Base-by-base conservation (phyloP, 2,888 invertebrate species). In the Pasiphila rectangulata region DNA sequence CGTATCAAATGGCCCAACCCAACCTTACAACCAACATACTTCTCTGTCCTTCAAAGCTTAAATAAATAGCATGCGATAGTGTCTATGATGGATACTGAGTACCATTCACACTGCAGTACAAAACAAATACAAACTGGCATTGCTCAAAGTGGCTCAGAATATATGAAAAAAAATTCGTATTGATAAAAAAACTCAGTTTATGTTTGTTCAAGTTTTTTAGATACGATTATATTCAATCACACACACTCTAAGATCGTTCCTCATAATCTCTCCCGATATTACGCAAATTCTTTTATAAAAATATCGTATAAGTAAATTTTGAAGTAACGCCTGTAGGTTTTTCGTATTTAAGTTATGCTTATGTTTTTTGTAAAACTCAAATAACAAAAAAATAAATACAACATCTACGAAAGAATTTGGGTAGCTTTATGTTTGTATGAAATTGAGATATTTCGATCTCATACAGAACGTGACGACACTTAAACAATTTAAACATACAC, bases 1-100 rank as follows among this genome's bases (percentile, higher is more conserved):
- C 63, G 52, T 57, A 53, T 55, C 54, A 54, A 63, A 56, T 59
- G 56, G 61, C 45, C 63, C 63, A 64, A 57, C 60, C 56, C 41
- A 59, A 65, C 60, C 59, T 59, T 63, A 66, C 65, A 65, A 69
- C 76, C 75, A 67, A 72, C 83, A 81, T 77, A 78, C 79, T 75
- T 83, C 83, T 82, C 75, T 82, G 83, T 81, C 83, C 84, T 83
- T 83, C 76, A 63, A 78, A 85, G 85, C 83, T 77, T 70, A 73
- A 54, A 43, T 66, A 57, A 77, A 43, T 66, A 57, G 77, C 86
- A 86, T 87, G 86, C 86, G 79, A 39, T 60, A 64, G 61, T 72
- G 68, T 57, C 72, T 69, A 59, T 67, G 69, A 57, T 5, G 10
- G 38, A 10, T 30, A 41, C 40, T 19, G n/a, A n/a, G n/a, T n/a